These are phyloP conservation scores for Caenorhabditis wallacei DNA, from an alignment of 2,888 invertebrate genomes.

Conservation along the genomic window DNA sequence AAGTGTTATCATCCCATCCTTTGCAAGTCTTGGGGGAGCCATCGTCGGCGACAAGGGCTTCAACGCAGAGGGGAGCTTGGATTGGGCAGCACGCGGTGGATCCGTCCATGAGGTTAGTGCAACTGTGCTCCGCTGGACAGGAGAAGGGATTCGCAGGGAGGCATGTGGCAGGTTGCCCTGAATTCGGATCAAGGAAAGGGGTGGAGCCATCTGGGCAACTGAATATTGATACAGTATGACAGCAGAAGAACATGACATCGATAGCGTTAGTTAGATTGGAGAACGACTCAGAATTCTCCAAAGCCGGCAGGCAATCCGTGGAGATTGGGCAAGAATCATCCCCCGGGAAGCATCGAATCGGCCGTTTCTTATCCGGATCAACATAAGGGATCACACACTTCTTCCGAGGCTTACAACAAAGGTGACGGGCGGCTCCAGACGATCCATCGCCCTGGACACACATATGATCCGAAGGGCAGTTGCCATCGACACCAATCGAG, in stretches of 20 bases:
- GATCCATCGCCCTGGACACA: conserved; percentile 71
- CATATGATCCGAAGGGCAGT: conserved; percentile 71
- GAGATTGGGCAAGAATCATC: conserved; percentile 67
- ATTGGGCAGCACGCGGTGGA: conserved; percentile 72
- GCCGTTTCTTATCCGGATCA: conserved; percentile 64
- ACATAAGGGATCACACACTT: conserved; percentile 75
- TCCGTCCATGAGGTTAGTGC: conserved; percentile 69
- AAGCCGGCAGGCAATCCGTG: conserved; percentile 73
- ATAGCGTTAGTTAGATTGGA: conserved; percentile 69
- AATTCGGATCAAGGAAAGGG: conserved; percentile 60
- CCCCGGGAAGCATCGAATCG: conserved; percentile 74
- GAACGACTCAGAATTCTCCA: conserved; percentile 63
- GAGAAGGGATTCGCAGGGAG: conserved; percentile 65
- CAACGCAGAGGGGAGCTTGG: conserved; percentile 61
- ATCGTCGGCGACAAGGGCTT: conserved; percentile 67
- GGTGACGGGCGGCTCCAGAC: conserved; percentile 60
- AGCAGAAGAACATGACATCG: conserved; percentile 75
- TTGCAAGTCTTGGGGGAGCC: conserved; percentile 55
- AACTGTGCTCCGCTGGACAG: conserved; percentile 72
- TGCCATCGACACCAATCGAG: conserved; percentile 70
- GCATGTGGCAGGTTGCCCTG: conserved; percentile 64
- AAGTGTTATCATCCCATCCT: conserved; percentile 72
- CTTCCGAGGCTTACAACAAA: conserved; percentile 73
- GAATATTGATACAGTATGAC: conserved; percentile 75
- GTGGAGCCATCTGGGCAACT: conserved; percentile 70